Evolutionary conservation across 2,888 invertebrate genomes (phyloP).

Genomic region (Auanema sp.): DNA sequence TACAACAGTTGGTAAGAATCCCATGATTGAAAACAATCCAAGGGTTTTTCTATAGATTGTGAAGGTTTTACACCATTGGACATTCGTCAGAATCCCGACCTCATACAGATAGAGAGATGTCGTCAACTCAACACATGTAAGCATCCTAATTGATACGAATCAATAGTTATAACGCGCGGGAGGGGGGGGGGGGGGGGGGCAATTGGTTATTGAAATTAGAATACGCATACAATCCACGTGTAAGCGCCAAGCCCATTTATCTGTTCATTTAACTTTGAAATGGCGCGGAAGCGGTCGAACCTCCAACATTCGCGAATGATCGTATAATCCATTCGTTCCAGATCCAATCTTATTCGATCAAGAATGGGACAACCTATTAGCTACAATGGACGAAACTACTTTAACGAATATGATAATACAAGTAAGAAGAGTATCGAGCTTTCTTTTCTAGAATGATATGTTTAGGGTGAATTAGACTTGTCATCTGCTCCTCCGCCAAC

Average conservation of each 20-base stretch:
- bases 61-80: slow-evolving; percentile 59
- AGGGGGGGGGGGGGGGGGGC: too few relatives aligned
- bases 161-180: too few relatives aligned
- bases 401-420: neutral
- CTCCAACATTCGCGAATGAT: too few relatives aligned
- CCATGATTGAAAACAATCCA: neutral
- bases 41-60: slow-evolving; percentile 32
- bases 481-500: slow-evolving; percentile 7
- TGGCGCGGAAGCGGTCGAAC: too few relatives aligned
- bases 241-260: too few relatives aligned
- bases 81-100: slow-evolving; percentile 45
- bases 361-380: slow-evolving; percentile 1
- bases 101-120: slow-evolving; percentile 52
- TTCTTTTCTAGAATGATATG: neutral
- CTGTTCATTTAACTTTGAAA: too few relatives aligned
- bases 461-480: slow-evolving; percentile 1
- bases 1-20: slow-evolving; percentile 18
- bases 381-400: neutral
- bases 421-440: neutral
- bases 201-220: too few relatives aligned
- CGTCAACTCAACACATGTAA: slow-evolving; percentile 53
- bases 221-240: too few relatives aligned
- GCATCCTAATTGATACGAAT: slow-evolving; percentile 4
- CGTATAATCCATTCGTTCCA: neutral
- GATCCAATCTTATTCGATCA: slow-evolving; percentile 5